phyloP scores from a whole-genome alignment of 2,797 vertebrate genomes.

The Huso huso region DNA sequence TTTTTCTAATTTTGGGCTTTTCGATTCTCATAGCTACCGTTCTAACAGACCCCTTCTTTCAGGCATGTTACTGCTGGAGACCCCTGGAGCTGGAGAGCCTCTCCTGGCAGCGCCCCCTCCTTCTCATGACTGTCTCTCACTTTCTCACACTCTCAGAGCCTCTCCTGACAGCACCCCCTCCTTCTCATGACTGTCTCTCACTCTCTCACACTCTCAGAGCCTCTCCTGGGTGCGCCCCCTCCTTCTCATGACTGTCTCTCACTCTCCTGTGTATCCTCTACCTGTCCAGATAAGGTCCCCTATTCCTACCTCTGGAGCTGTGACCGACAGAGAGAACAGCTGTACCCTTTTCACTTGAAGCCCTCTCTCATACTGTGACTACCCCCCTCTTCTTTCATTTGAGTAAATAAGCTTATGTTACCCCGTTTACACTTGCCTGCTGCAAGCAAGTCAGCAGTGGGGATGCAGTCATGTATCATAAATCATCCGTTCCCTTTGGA shows the following conservation, averaged over 20 bases:
- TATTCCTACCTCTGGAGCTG: conserved; percentile 8
- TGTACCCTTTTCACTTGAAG: too few relatives aligned
- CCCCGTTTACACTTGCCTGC: too few relatives aligned
- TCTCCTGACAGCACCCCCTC: background rate
- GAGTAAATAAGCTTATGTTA: too few relatives aligned
- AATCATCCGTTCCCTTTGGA: too few relatives aligned
- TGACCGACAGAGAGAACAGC: too few relatives aligned
- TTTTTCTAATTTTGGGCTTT: conserved; percentile 78
- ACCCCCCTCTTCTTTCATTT: too few relatives aligned
- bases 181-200: background rate
- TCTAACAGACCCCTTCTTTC: conserved; percentile 39
- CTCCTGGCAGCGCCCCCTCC: background rate
- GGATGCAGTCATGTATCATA: too few relatives aligned
- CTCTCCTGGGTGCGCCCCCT: background rate
- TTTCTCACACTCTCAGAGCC: background rate
- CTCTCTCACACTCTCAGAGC: background rate
- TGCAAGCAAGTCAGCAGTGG: too few relatives aligned
- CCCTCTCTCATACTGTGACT: too few relatives aligned
- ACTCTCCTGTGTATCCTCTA: conserved; percentile 1
- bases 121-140: too few relatives aligned
- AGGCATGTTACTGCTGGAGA: conserved; percentile 23
- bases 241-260: background rate
- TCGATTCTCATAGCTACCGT: conserved; percentile 34
- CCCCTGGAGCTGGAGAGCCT: background rate
- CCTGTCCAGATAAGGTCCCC: conserved; percentile 34